These are phyloP conservation scores for Discoglossus pictus DNA, from an alignment of 2,797 vertebrate genomes.

Conservation along the genomic window DNA sequence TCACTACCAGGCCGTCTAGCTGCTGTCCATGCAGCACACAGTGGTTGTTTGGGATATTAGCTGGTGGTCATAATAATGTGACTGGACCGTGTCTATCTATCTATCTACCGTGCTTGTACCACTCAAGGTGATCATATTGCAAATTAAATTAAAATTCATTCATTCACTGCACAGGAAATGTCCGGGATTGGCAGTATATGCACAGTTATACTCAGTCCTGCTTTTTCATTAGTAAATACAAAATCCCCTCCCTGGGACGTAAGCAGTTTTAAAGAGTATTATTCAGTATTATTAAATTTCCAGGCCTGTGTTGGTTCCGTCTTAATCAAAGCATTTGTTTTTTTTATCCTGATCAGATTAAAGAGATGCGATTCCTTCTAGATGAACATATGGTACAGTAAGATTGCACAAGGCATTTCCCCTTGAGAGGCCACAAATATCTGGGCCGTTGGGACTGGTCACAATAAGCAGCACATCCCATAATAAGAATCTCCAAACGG, in stretches of 20 bases:
- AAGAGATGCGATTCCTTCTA: conserved; percentile 16
- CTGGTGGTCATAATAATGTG: no score
- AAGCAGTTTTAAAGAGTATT: conserved; percentile 23
- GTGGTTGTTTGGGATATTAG: no score
- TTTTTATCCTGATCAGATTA: conserved; percentile 22
- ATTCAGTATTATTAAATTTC: conserved; percentile 20
- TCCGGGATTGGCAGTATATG: conserved; percentile 11
- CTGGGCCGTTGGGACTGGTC: background rate
- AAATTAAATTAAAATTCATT: no score
- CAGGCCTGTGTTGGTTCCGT: conserved; percentile 3
- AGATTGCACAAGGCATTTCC: conserved; percentile 9
- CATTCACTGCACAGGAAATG: no score
- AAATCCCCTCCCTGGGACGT: conserved; percentile 13
- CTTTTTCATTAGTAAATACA: conserved; percentile 20
- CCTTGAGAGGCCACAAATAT: background rate
- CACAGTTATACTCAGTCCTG: background rate
- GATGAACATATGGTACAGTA: conserved; percentile 6
- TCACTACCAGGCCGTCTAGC: no score
- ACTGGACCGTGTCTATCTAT: background rate
- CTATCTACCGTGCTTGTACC: no score
- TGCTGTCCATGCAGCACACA: no score
- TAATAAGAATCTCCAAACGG: background rate
- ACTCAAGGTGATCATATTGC: no score
- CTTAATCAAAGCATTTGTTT: conserved; percentile 31
- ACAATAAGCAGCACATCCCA: background rate